These are phyloP conservation scores for Petrolisthes manimaculis DNA, from an alignment of 2,888 invertebrate genomes.

Conservation along the genomic window DNA sequence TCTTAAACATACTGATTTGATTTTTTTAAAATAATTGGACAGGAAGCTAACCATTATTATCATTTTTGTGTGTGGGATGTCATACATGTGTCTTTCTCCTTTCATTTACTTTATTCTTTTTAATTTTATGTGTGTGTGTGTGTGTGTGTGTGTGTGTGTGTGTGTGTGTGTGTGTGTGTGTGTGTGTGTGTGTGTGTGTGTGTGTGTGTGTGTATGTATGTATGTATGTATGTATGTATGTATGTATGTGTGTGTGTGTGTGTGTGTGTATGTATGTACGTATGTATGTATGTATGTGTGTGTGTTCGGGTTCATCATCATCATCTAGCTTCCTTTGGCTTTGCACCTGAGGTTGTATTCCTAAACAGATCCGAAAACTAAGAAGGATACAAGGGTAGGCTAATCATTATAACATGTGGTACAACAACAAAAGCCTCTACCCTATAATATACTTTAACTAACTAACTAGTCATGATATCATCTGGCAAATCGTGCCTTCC, in stretches of 20 bases:
- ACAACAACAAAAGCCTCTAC: too few relatives aligned
- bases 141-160: constrained; percentile 24
- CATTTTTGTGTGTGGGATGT: not conserved
- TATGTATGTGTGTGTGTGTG: not conserved
- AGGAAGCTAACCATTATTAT: not conserved
- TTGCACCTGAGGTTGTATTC: too few relatives aligned
- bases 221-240: not conserved
- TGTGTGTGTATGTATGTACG: not conserved
- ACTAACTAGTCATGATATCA: too few relatives aligned
- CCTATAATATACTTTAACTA: too few relatives aligned
- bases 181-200: constrained; percentile 7
- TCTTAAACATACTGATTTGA: not conserved
- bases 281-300: not conserved
- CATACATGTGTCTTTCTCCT: not conserved
- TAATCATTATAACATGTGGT: too few relatives aligned
- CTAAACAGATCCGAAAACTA: too few relatives aligned
- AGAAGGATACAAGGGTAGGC: too few relatives aligned
- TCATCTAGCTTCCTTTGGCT: too few relatives aligned
- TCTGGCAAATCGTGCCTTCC: too few relatives aligned
- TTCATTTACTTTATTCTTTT: not conserved
- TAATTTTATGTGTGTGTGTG: not conserved
- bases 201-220: not conserved
- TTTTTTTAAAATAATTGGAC: not conserved
- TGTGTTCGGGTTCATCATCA: too few relatives aligned
- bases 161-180: constrained; percentile 26